Percentiles rank a stretch among this genome's conserved stretches.
These are phyloP conservation scores for Hylaea fasciaria DNA, from an alignment of 2,888 invertebrate genomes.

Conservation along the genomic window DNA sequence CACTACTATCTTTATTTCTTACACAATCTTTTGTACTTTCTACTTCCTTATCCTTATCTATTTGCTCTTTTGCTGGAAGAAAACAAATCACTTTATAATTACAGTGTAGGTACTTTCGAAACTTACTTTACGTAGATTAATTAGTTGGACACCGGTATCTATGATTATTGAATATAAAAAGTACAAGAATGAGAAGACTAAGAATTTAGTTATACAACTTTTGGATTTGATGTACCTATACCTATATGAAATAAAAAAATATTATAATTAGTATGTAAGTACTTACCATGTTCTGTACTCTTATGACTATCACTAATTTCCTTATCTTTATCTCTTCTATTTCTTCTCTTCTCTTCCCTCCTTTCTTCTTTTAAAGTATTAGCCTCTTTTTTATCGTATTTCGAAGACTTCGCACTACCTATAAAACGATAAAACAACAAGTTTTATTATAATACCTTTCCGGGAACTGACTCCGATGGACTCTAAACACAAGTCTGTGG, in stretches of 20 bases:
- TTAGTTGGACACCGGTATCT: no score
- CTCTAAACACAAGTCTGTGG: no score
- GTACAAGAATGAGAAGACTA: no score
- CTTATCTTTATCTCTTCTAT: slow-evolving; percentile 78
- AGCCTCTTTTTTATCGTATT: slow-evolving; percentile 80
- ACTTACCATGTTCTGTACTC: slow-evolving; percentile 80
- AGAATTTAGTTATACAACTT: no score
- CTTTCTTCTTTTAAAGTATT: slow-evolving; percentile 79
- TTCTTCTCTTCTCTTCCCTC: slow-evolving; percentile 80
- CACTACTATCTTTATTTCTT: slow-evolving; percentile 85
- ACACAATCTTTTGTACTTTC: slow-evolving; percentile 78
- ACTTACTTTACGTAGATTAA: no score
- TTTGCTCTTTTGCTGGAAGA: slow-evolving; percentile 77
- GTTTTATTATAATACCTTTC: neutral
- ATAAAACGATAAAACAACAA: slow-evolving; percentile 31
- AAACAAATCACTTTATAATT: neutral
- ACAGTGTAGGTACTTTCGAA: no score
- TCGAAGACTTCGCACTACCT: slow-evolving; percentile 71
- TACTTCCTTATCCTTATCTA: slow-evolving; percentile 76
- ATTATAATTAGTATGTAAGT: neutral
- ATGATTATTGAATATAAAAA: no score
- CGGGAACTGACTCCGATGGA: no score
- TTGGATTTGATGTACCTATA: no score
- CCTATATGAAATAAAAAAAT: no score
- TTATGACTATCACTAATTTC: slow-evolving; percentile 75